A percentile compares a stretch with the other conserved stretches of the same genome.
Evolutionary conservation across 2,797 vertebrate species (phyloP).

Genomic region (Acanthurus lineatus): DNA sequence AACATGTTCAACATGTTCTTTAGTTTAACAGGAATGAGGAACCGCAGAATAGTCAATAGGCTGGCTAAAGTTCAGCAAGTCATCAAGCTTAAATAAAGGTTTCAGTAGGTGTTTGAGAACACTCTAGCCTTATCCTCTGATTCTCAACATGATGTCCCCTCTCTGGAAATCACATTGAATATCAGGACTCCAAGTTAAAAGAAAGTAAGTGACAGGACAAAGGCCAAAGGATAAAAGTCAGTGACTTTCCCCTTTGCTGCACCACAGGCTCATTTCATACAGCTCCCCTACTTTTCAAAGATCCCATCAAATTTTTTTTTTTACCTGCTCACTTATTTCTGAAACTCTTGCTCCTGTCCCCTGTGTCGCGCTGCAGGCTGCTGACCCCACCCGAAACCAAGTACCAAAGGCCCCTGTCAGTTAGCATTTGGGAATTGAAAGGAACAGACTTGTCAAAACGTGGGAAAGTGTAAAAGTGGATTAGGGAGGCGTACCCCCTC

Average conservation of each 20-base stretch:
- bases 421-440: conserved; percentile 73
- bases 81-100: conserved; percentile 3
- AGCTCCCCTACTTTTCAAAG: conserved; percentile 16
- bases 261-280: conserved; percentile 31
- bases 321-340: conserved; percentile 54
- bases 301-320: neutral
- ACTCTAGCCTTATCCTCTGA: neutral
- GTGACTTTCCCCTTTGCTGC: conserved; percentile 33
- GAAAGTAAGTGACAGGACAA: conserved; percentile 37
- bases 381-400: conserved; percentile 44
- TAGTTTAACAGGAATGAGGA: neutral
- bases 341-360: conserved; percentile 39
- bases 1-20: conserved; percentile 22
- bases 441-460: conserved; percentile 72
- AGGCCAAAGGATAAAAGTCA: conserved; percentile 43
- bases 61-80: conserved; percentile 25
- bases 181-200: conserved; percentile 23
- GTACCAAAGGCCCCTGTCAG: conserved; percentile 62
- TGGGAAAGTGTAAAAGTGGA: conserved; percentile 73
- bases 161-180: conserved; percentile 22
- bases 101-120: conserved; percentile 6
- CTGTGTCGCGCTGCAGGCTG: conserved; percentile 54
- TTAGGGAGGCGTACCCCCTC: conserved; percentile 61
- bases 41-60: too few species aligned
- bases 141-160: conserved; percentile 18